phyloP scores from a whole-genome alignment of 2,888 invertebrate species.

The Megastigmus dorsalis region DNA sequence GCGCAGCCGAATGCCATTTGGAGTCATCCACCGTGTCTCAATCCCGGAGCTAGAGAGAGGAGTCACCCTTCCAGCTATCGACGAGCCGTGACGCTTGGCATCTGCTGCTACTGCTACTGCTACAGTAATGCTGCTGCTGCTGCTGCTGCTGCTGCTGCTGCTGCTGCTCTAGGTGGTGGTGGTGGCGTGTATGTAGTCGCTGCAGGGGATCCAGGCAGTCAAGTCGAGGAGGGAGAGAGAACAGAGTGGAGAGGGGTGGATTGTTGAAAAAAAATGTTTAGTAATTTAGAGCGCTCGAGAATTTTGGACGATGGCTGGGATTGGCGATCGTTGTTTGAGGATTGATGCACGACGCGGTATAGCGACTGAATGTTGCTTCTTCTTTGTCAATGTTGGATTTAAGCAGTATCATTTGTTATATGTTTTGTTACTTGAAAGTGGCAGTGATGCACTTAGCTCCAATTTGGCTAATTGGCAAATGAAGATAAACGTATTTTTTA shows the following conservation, averaged over 20 bases:
- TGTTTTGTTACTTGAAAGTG: too few relatives aligned
- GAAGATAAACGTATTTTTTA: too few relatives aligned
- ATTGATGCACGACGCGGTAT: too few relatives aligned
- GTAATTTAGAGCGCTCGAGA: conserved; percentile 2
- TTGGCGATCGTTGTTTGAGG: not conserved
- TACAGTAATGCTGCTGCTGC: too few relatives aligned
- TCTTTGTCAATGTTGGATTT: too few relatives aligned
- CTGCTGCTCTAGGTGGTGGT: too few relatives aligned
- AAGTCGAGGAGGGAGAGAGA: not conserved
- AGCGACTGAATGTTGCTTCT: too few relatives aligned
- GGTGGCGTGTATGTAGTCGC: not conserved
- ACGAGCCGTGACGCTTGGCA: conserved; percentile 74
- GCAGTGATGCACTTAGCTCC: too few relatives aligned
- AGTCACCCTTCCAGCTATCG: conserved; percentile 69
- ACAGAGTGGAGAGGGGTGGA: not conserved
- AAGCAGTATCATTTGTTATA: too few relatives aligned
- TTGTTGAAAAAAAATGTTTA: conserved; percentile 37
- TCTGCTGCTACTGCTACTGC: conserved; percentile 69
- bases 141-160: too few relatives aligned
- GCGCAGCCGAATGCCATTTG: conserved; percentile 70
- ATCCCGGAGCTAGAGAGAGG: conserved; percentile 65
- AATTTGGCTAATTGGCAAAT: too few relatives aligned
- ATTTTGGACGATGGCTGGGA: not conserved
- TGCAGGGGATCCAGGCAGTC: not conserved
- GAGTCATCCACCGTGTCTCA: conserved; percentile 74